Evolutionary conservation across 2,888 invertebrate genomes (phyloP), one percentile per base, ranked within the genome.

Genomic region (Mesoligia furuncula): DNA sequence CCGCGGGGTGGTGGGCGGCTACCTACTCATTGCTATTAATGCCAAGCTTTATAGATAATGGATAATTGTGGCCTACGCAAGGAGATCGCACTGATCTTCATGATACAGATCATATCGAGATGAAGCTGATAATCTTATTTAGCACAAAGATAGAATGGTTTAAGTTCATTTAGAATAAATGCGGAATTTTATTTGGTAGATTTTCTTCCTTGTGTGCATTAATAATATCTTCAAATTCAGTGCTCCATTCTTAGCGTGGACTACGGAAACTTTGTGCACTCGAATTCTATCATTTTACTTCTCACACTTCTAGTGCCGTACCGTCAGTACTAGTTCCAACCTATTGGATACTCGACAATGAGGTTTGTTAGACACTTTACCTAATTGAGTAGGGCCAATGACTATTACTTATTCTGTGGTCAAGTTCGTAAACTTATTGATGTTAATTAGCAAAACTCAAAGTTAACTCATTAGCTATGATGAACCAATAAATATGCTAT

Each of bases 51-150:
- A 77, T 80, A 80, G 75, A 83, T 84, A 84, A 81, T 79, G 81
- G 75, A 77, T 88, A 87, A 86, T 86, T 88, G 79, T 80, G 75
- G 77, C 62, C 79, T 82, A 62, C 82, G 84, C 82, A 71, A 73
- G 24, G 66, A 65, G 73, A 82, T 84, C 61, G 27, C 24, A 51
- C 51, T 66, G 79, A 84, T 75, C 74, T 77, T 39, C 48, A 68
- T 66, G 81, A 82, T 82, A 85, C 59, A 61, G 83, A 83, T 74
- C 73, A 48, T 73, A 73, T 75, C 75, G 36, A 84, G 80, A 84
- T 83, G 17, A 27, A 69, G 15, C 75, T 59, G 83, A 80, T 84
- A 76, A 83, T 84, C 80, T 73, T 73, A 75, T 84, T 73, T 67
- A 77, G 83, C 24, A 59, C 83, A 68, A 71, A 71, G 42, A 72